Conservation (phyloP, 2,888 invertebrate species). For the Drosophila fulvimacula region DNA sequence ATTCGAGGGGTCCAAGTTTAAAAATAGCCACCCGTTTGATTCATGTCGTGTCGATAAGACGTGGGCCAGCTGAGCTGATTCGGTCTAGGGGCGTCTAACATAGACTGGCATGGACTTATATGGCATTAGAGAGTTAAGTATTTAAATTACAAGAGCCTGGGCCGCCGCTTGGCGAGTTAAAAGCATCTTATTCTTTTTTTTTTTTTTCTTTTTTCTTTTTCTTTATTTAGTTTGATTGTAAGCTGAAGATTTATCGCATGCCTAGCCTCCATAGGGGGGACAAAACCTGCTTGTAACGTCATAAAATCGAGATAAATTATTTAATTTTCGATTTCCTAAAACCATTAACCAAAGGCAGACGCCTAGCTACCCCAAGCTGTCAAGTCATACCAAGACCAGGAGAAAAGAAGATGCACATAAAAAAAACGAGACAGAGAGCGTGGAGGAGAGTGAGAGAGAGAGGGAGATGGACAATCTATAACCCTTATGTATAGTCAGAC, state of each 20-base stretch:
- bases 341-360: slow-evolving; percentile 72
- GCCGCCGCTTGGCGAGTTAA: slow-evolving; percentile 23
- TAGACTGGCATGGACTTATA: slow-evolving; percentile 24
- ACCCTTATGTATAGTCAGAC: slow-evolving; percentile 39
- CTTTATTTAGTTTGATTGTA: slow-evolving; percentile 62
- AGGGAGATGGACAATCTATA: slow-evolving; percentile 7
- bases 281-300: slow-evolving; percentile 75
- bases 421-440: background rate
- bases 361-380: slow-evolving; percentile 69
- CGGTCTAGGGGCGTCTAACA: slow-evolving; percentile 37
- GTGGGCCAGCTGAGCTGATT: slow-evolving; percentile 45
- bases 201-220: background rate
- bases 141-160: slow-evolving; percentile 43
- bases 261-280: slow-evolving; percentile 25
- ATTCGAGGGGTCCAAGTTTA: slow-evolving; percentile 37
- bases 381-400: slow-evolving; percentile 56
- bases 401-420: slow-evolving; percentile 8
- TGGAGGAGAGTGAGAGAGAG: background rate
- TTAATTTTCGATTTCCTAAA: slow-evolving; percentile 80
- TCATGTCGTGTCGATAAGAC: slow-evolving; percentile 47
- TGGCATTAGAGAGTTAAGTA: slow-evolving; percentile 51
- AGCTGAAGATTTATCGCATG: slow-evolving; percentile 71
- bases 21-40: slow-evolving; percentile 49
- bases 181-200: slow-evolving; percentile 22
- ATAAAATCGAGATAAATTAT: slow-evolving; percentile 79